Conservation (phyloP, 2,797 vertebrate species). For the Sebastiscus albofasciatus region DNA sequence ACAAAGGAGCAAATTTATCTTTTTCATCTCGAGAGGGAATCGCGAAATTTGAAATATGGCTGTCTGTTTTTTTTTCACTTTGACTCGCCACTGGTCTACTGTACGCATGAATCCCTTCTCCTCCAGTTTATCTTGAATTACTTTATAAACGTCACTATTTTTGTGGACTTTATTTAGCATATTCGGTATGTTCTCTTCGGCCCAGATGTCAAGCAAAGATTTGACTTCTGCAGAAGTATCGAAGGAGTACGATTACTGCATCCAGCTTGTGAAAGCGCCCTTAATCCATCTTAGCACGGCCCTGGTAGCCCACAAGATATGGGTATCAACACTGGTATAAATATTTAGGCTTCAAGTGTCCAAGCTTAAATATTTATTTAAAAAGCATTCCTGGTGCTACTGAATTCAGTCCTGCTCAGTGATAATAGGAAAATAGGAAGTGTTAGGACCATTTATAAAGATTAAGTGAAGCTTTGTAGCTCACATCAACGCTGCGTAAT, state of each 20-base stretch:
- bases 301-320: background rate
- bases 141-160: no score
- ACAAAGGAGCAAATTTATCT: no score
- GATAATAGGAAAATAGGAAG: background rate
- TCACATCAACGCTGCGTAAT: background rate
- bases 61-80: no score
- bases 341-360: constrained; percentile 6
- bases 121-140: no score
- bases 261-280: background rate
- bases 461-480: background rate
- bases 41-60: no score
- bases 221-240: no score
- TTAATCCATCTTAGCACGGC: background rate
- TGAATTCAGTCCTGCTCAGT: background rate
- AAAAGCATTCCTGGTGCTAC: background rate
- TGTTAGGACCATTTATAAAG: background rate
- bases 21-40: no score
- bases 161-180: background rate
- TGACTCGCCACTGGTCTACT: no score
- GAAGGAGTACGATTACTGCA: no score
- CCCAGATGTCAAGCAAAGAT: no score
- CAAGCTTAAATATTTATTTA: background rate
- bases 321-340: background rate
- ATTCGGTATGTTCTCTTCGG: background rate
- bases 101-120: no score